Evolutionary conservation across 2,797 vertebrate species (phyloP).

Genomic region (Hemibagrus guttatus): DNA sequence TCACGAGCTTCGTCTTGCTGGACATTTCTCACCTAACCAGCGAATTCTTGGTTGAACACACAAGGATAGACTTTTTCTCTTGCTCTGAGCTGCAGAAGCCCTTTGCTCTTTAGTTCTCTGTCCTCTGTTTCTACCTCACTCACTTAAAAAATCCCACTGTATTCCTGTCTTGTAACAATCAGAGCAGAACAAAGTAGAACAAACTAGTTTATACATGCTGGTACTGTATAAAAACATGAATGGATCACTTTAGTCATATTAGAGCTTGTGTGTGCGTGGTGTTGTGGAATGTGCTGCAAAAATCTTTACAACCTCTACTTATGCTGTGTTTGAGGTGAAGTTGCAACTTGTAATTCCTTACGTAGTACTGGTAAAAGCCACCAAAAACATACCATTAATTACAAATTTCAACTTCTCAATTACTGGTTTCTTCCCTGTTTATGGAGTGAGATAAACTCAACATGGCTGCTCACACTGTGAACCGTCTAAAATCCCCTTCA

Average conservation of each 20-base stretch:
- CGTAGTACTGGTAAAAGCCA: not conserved
- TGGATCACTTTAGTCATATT: not conserved
- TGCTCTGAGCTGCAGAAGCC: conserved; percentile 42
- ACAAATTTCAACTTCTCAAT: not conserved
- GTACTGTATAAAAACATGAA: not conserved
- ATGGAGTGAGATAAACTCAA: not conserved
- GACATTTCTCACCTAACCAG: conserved; percentile 46
- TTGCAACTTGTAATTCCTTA: not conserved
- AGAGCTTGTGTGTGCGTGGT: not conserved
- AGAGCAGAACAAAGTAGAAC: not conserved
- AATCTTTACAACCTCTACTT: not conserved
- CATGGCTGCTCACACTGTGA: not conserved
- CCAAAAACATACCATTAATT: not conserved
- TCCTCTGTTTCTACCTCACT: conserved; percentile 16
- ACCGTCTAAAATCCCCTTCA: not conserved
- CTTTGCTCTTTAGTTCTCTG: conserved; percentile 48
- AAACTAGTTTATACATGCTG: not conserved
- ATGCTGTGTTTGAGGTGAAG: not conserved
- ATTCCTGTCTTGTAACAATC: conserved; percentile 2
- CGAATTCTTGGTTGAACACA: conserved; percentile 60
- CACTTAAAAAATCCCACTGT: conserved; percentile 2
- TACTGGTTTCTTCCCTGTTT: not conserved
- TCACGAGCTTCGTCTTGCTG: conserved; percentile 8
- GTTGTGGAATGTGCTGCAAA: not conserved
- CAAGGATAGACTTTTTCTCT: conserved; percentile 51